These are phyloP conservation scores for Onychomys arenicola DNA, from an alignment of 2,797 vertebrate species.

Conservation along the genomic window DNA sequence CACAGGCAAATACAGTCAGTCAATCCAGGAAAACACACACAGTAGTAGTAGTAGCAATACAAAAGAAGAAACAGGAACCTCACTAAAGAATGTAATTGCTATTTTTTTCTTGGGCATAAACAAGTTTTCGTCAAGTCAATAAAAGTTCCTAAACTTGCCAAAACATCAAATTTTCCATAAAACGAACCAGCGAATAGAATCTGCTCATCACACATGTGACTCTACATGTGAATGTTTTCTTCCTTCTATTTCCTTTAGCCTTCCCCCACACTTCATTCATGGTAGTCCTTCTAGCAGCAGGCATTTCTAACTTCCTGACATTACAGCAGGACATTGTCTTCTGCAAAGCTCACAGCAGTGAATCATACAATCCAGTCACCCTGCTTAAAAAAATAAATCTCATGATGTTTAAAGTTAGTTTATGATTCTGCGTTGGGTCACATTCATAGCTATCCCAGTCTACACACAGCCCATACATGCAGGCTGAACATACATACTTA, in stretches of 20 bases:
- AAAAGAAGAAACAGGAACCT: slow-evolving; percentile 24
- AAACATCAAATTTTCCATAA: not conserved
- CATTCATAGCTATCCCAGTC: not conserved
- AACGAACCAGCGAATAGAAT: not conserved
- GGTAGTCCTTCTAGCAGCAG: not conserved
- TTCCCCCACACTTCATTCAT: not conserved
- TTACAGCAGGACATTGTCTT: not conserved
- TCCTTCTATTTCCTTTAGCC: not conserved
- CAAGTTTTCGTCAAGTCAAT: not conserved
- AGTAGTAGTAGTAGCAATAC: too few species aligned
- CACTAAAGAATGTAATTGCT: not conserved
- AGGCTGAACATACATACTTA: not conserved
- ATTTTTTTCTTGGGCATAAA: not conserved
- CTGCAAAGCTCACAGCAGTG: not conserved
- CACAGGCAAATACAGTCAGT: not conserved
- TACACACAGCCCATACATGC: not conserved
- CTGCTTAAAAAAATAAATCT: not conserved
- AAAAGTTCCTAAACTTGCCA: not conserved
- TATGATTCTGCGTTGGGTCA: not conserved
- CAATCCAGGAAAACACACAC: not conserved
- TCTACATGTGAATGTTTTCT: not conserved
- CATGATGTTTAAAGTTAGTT: not conserved
- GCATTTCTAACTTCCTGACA: not conserved
- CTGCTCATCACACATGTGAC: not conserved
- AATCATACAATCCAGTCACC: not conserved